Base-by-base conservation (phyloP, 2,797 vertebrate genomes). In the Scyliorhinus canicula region DNA sequence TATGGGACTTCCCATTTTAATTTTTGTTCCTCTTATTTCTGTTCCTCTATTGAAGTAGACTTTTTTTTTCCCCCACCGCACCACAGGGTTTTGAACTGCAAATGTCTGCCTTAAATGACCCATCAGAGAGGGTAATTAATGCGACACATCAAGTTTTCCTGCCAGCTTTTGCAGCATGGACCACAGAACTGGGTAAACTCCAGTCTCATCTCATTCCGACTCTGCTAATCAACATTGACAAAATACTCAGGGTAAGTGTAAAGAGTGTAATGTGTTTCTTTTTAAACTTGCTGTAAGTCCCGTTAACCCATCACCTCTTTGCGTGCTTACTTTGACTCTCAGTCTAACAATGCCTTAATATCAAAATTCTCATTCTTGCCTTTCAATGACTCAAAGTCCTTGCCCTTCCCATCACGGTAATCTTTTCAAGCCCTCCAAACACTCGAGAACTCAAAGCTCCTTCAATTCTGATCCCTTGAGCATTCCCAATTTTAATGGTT, bases 101-200 rank as follows among this genome's bases (percentile, higher is more conserved):
- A 97, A 97, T 99, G 96, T 98, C 98, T 67, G 99, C 99, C 44
- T 97, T 99, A 95, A 98, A 98, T 50, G 99, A 99, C 95, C 99
- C 98, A n/a, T 99, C 99, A 21, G 99, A 99, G 97, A 97, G 99
- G 95, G 99, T 99, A 95, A 98, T 99, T 96, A 98, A 96, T 96
- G 98, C 99, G 85, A 99, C 99, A 79, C 99, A 99, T 96, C 99
- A 99, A 96, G 99, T 99, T 44, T 99, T 99, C 97, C 98, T 99
- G 96, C 99, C 99, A 95, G 99, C 99, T 86, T 99, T 99, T 0
- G 98, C 99, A 96, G 99, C 99, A 95, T 99, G 99, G 99, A 98
- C 98, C 93, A 98, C 98, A 95, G 99, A 99, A 96, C 97, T 99
- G 95, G 98, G 98, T 95, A 98, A 98, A 95, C 96, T 99, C 95